Base-by-base conservation (phyloP, 2,797 vertebrate species). In the Notolabrus celidotus region DNA sequence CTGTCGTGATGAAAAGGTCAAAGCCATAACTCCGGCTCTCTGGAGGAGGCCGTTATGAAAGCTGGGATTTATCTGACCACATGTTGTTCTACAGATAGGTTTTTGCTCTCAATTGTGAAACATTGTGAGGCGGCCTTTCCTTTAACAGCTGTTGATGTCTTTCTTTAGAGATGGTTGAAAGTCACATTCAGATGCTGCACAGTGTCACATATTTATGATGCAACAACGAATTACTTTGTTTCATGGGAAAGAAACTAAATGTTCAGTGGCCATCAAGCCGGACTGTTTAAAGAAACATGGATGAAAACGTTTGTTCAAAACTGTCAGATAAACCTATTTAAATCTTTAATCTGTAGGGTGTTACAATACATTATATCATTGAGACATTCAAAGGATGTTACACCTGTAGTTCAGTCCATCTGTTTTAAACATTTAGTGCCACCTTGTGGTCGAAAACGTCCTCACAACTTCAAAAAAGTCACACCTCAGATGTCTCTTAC, bases 1-100 rank as follows among this genome's bases (percentile, higher is more conserved):
- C 25, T 39, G 43, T 67, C 45, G 52, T 11, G 15, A 56, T 36
- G 61, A 60, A 79, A 80, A 79, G 66, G 68, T 69, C 54, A 74
- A 64, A 69, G 50, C 41, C 38, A 27, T 74, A 83, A 78, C 58
- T 72, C n/a, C 39, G 43, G 41, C 49, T 25, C 52, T 54, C 19
- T 17, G 34, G 5, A 14, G 36, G 29, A 33, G n/a, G 4, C 57
- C 12, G 45, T 27, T 51, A 31, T 49, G 52, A 82, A 63, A 71
- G 68, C 53, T 12, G 25, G 50, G 36, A 55, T 45, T 61, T 25
- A 69, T 74, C 27, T 59, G 45, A 17, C 39, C 16, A n/a, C 5
- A 1, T 27, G 19, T 29, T 62, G 55, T 47, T 81, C 19, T 57
- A 55, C 17, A 62, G 56, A 43, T 10, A 51, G 2, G 2, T 4